Evolutionary conservation across 2,113 vertebrate species (phyloP), one percentile per base, ranked within the genome.

Genomic region (Sturnus vulgaris): DNA sequence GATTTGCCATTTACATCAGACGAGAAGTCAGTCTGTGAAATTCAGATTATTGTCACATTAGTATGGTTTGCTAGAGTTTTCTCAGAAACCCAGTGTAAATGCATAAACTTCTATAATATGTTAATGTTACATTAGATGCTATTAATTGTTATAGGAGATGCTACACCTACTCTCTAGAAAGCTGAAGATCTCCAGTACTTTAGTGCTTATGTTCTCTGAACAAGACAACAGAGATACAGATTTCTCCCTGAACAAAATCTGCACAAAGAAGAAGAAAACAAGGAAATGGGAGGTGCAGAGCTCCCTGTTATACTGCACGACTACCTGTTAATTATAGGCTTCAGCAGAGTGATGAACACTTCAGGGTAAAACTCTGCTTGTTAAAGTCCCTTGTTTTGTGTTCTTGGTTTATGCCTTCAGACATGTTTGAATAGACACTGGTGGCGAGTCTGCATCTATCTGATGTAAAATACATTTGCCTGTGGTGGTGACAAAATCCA

Each of bases 261-360:
- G 35, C 39, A 71, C 79, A 56, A 1, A 40, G 33, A 57, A 68
- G 44, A 69, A 68, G 44, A 69, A 86, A 76, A 71, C 27, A 86
- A 82, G 25, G 12, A 80, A 86, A 71, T 21, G 35, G 49, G 40
- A 70, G 50, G 39, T 44, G 55, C 56, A 86, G 63, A 75, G 11
- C 33, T 35, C 24, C 64, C 20, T 80, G 53, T 81, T 56, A 83
- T 24, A 13, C n/a, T 55, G 30, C 35, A 37, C 55, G 64, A 68
- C 60, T 93, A 64, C 33, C 11, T 47, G 59, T 77, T 96, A 94
- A 94, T 95, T 92, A 91, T 6, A 65, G 50, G 88, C 50, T 93
- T 92, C 70, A 78, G 37, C 71, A 52, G 20, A 87, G 77, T 93
- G 73, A 91, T 42, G 19, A 93, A n/a, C 24, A 61, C 44, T 82